Evolutionary conservation across 1,140 invertebrate genomes (phyloP).

Genomic region (Calliphora vicina): DNA sequence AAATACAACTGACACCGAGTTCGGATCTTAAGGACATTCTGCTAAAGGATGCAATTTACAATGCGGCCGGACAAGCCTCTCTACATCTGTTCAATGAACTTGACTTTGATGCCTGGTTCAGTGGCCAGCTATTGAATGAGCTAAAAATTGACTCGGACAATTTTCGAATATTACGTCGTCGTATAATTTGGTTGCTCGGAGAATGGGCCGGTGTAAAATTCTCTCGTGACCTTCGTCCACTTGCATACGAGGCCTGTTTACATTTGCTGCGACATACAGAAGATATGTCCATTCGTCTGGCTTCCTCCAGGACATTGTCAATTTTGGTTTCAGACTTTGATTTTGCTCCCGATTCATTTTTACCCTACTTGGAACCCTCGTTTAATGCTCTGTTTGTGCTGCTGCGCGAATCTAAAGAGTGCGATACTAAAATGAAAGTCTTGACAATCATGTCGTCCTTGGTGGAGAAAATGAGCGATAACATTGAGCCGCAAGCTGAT

Average conservation of each 20-base stretch:
- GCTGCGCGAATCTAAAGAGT: slow-evolving; percentile 87
- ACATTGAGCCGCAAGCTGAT: slow-evolving; percentile 72
- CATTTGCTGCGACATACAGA: slow-evolving; percentile 75
- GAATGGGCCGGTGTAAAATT: slow-evolving; percentile 89
- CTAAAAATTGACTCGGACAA: slow-evolving; percentile 82
- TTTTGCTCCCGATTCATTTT: slow-evolving; percentile 86
- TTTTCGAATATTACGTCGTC: slow-evolving; percentile 86
- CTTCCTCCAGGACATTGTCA: slow-evolving; percentile 78
- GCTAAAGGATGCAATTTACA: slow-evolving; percentile 94
- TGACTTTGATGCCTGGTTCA: slow-evolving; percentile 94
- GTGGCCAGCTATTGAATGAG: slow-evolving; percentile 82
- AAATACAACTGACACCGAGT: slow-evolving; percentile 69
- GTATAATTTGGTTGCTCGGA: slow-evolving; percentile 88
- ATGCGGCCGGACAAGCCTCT: slow-evolving; percentile 87
- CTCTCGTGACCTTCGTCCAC: slow-evolving; percentile 77
- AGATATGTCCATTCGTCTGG: slow-evolving; percentile 85
- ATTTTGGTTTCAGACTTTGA: slow-evolving; percentile 91
- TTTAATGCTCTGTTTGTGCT: slow-evolving; percentile 84
- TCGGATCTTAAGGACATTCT: slow-evolving; percentile 79
- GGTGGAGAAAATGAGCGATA: slow-evolving; percentile 82
- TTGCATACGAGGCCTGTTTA: slow-evolving; percentile 81
- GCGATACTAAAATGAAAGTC: slow-evolving; percentile 94
- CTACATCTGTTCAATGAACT: slow-evolving; percentile 93
- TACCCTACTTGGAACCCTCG: slow-evolving; percentile 78
- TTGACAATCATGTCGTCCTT: slow-evolving; percentile 89